Evolutionary conservation across 2,797 vertebrate species (phyloP).

Genomic region (Aldrovandia affinis): DNA sequence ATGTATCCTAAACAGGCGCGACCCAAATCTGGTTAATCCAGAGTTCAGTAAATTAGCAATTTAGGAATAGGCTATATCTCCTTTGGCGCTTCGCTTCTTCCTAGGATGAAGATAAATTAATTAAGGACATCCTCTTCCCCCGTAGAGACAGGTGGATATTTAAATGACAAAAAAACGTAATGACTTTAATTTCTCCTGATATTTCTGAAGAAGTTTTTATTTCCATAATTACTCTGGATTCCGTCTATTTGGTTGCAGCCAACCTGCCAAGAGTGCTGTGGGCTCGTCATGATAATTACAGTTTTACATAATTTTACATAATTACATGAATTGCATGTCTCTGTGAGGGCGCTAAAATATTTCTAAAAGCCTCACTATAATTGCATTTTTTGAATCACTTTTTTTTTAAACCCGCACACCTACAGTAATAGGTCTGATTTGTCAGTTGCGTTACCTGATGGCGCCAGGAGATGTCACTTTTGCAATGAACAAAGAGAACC

Average conservation of each 20-base stretch:
- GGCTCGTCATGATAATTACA: neutral
- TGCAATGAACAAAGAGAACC: constrained; percentile 35
- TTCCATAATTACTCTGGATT: neutral
- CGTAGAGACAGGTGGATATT: neutral
- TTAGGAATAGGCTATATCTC: too few relatives aligned
- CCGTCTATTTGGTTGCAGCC: neutral
- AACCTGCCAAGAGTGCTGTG: neutral
- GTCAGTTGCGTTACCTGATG: neutral
- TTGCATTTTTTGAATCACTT: neutral
- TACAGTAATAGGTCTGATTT: neutral
- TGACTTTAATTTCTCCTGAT: neutral
- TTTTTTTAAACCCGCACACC: neutral
- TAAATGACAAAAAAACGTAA: neutral
- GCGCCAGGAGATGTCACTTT: constrained; percentile 65
- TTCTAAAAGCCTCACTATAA: neutral
- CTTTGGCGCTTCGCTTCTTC: neutral
- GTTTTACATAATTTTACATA: neutral
- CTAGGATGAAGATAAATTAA: neutral
- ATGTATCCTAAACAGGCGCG: too few relatives aligned
- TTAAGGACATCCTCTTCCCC: neutral
- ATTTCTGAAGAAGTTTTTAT: neutral
- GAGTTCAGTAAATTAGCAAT: too few relatives aligned
- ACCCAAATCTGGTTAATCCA: too few relatives aligned
- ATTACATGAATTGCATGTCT: neutral
- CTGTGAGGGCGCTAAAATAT: neutral